Evolutionary conservation across 1,140 invertebrate species (phyloP), one percentile per base, ranked within the genome.

Genomic region (Archegozetes longisetosus): DNA sequence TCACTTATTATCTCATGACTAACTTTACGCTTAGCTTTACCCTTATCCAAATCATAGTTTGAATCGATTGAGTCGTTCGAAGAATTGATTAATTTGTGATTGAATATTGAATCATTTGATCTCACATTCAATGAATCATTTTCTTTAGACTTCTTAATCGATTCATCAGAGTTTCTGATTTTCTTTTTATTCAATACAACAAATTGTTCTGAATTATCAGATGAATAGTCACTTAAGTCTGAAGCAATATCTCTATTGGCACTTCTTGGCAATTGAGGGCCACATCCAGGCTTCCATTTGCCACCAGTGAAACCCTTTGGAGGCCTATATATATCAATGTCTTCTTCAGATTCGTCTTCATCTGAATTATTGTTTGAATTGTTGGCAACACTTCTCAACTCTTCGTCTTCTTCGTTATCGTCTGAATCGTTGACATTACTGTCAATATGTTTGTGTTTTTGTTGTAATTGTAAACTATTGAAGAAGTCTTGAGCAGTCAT

Each of bases 281-380:
- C 67, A 71, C 14, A 58, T 60, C 70, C 74, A 22, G 82, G 81
- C 66, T 81, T 81, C 82, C 84, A 85, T 71, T 86, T 86, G 2
- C 84, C 83, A 51, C 82, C 32, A 6, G 32, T 40, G 17, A 40
- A 40, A 40, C 17, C 32, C 17, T 40, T 40, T 6, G 32, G 32
- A 6, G 32, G 32, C 6, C 32, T 6, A 40, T 40, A 40, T 9
- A 40, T 40, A 17, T 40, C 32, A 40, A 9, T 17, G 17, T 40
- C 32, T 40, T 6, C 6, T 9, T 6, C 6, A 17, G 6, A 6
- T 6, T 40, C 32, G 17, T 40, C 32, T 40, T 82, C 20, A 75
- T 85, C 64, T 84, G 79, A 47, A 80, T 80, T 13, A 75, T 75
- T n/a, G n/a, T 61, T 76, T 75, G 27, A 75, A 40, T 40, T 67